Conservation (phyloP, 2,888 invertebrate species). For the Noctua pronuba region DNA sequence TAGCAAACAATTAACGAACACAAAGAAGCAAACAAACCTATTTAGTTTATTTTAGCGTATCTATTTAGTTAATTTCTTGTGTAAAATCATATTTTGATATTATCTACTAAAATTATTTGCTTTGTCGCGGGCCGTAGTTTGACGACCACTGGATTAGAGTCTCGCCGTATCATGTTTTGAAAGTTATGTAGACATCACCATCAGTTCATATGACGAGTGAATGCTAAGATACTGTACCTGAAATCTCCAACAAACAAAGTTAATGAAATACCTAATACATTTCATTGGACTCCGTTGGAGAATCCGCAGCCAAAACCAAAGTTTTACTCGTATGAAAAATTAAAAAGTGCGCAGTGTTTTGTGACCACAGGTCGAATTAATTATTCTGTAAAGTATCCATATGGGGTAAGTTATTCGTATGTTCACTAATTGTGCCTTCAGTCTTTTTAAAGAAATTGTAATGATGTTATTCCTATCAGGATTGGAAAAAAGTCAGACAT, state of each 20-base stretch:
- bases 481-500: neutral
- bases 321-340: neutral
- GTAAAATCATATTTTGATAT: too few species aligned
- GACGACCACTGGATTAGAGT: too few species aligned
- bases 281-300: neutral
- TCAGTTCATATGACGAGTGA: neutral
- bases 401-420: neutral
- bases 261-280: neutral
- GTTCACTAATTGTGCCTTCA: neutral
- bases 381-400: neutral
- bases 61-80: too few species aligned
- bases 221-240: neutral
- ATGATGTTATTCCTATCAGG: neutral
- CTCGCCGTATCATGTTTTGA: neutral
- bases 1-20: too few species aligned
- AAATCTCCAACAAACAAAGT: neutral
- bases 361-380: constrained; percentile 14
- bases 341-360: neutral
- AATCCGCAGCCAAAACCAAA: neutral
- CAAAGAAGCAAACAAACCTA: too few species aligned
- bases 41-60: too few species aligned
- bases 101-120: too few species aligned
- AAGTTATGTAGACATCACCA: neutral
- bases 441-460: constrained; percentile 11
- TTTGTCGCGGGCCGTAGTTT: too few species aligned